These are phyloP conservation scores for Teinopalpus imperialis DNA, from an alignment of 2,888 invertebrate genomes.

Conservation along the genomic window DNA sequence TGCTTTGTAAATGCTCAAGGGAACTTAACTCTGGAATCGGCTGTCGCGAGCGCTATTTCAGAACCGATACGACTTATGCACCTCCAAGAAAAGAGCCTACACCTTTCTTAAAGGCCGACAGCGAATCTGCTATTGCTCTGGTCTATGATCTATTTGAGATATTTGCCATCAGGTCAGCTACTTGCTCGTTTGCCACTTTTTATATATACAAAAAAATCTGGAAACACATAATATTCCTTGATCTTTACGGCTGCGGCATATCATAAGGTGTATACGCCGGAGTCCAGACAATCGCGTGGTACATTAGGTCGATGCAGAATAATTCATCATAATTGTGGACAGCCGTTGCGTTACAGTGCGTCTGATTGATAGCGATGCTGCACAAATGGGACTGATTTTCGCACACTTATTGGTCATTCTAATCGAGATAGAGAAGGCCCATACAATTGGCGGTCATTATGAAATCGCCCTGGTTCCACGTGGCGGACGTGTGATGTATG, in stretches of 20 bases:
- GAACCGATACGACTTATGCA: no score
- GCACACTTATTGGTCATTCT: constrained; percentile 11
- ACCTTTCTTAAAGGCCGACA: no score
- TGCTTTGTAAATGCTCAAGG: constrained; percentile 26
- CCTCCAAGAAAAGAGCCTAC: no score
- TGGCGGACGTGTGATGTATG: constrained; percentile 15
- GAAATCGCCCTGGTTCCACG: constrained; percentile 15
- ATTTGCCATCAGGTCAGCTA: no score
- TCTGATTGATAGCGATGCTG: constrained; percentile 12
- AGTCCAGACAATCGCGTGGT: constrained; percentile 4
- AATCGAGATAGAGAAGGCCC: constrained; percentile 10
- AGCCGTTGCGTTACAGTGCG: neutral
- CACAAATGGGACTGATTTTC: constrained; percentile 18
- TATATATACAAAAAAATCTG: no score
- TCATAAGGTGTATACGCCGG: constrained; percentile 1
- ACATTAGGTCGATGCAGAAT: constrained; percentile 17
- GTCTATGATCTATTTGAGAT: no score
- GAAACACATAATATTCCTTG: no score
- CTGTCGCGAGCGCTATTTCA: no score
- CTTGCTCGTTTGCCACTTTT: no score
- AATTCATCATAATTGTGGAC: constrained; percentile 22
- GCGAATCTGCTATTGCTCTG: no score
- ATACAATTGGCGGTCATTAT: constrained; percentile 18
- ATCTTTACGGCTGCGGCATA: constrained; percentile 6
- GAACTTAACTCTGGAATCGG: constrained; percentile 1